Percentiles rank a stretch among this genome's conserved stretches.
phyloP scores from a whole-genome alignment of 2,888 invertebrate genomes.

The Scrobipalpa atriplicella region DNA sequence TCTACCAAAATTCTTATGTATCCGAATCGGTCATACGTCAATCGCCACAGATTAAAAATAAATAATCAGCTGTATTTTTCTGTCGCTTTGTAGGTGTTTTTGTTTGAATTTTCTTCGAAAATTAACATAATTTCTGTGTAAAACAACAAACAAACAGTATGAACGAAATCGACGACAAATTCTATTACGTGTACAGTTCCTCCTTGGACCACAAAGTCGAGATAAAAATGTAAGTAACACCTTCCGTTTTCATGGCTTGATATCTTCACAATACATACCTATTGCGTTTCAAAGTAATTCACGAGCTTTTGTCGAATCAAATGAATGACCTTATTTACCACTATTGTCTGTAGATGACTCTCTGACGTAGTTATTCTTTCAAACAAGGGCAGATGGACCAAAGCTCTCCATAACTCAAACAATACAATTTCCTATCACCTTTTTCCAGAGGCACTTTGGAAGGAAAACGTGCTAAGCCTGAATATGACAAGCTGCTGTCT shows the following conservation, averaged over 20 bases:
- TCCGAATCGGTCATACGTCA: neutral
- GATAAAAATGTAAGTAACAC: constrained; percentile 93
- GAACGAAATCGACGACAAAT: constrained; percentile 90
- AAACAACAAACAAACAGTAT: constrained; percentile 55
- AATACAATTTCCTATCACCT: neutral
- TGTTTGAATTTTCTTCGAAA: neutral
- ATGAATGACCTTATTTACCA: neutral
- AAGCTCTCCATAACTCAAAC: neutral
- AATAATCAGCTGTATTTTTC: neutral
- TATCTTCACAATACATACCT: too few species aligned
- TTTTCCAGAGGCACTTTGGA: constrained; percentile 93
- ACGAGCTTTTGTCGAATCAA: neutral
- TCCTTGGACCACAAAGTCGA: constrained; percentile 93
- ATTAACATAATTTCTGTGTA: neutral
- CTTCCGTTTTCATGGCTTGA: neutral
- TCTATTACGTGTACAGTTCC: constrained; percentile 95
- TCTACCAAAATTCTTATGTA: neutral
- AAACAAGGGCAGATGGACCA: neutral
- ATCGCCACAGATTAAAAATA: neutral
- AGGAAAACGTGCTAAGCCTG: constrained; percentile 93
- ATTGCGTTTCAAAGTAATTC: neutral
- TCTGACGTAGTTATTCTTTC: neutral
- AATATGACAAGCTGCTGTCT: constrained; percentile 92
- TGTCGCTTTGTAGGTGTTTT: neutral
- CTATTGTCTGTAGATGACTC: too few species aligned